Evolutionary conservation across 2,888 invertebrate genomes (phyloP).

Genomic region (Sericinus montela): DNA sequence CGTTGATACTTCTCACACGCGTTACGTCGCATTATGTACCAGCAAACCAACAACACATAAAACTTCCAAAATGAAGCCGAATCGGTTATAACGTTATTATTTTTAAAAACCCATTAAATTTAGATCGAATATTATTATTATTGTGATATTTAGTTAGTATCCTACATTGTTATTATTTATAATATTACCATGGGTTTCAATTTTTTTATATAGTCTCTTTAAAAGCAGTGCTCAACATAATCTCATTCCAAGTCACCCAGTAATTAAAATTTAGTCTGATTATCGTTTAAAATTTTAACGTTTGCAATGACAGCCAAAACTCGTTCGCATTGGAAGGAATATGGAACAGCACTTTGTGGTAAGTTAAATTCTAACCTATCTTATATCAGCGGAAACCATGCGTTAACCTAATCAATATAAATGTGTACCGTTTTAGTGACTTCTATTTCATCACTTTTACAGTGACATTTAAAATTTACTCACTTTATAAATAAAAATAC

Average conservation of each 20-base stretch:
- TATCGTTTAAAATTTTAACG: conserved; percentile 37
- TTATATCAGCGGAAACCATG: conserved; percentile 40
- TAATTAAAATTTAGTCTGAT: conserved; percentile 46
- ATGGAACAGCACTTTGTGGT: conserved; percentile 77
- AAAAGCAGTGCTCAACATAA: conserved; percentile 75
- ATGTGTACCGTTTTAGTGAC: not conserved
- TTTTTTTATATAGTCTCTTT: conserved; percentile 60
- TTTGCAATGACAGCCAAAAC: conserved; percentile 73
- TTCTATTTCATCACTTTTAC: too few relatives aligned
- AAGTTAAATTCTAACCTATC: conserved; percentile 69
- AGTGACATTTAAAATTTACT: too few relatives aligned
- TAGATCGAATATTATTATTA: conserved; percentile 72
- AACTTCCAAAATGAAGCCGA: conserved; percentile 77
- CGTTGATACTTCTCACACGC: conserved; percentile 60
- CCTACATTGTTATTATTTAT: conserved; percentile 64
- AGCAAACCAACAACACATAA: conserved; percentile 76
- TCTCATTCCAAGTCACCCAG: conserved; percentile 75
- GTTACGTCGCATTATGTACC: conserved; percentile 67
- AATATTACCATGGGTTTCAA: conserved; percentile 69
- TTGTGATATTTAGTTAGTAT: conserved; percentile 78
- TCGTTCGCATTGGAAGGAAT: conserved; percentile 79
- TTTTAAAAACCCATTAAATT: conserved; percentile 63
- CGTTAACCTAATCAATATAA: conserved; percentile 32
- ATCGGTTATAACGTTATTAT: conserved; percentile 73
- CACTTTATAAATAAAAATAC: too few relatives aligned